Evolutionary conservation across 2,797 vertebrate genomes (phyloP), one percentile per base, ranked within the genome.

Genomic region (Pangasius krempfi): DNA sequence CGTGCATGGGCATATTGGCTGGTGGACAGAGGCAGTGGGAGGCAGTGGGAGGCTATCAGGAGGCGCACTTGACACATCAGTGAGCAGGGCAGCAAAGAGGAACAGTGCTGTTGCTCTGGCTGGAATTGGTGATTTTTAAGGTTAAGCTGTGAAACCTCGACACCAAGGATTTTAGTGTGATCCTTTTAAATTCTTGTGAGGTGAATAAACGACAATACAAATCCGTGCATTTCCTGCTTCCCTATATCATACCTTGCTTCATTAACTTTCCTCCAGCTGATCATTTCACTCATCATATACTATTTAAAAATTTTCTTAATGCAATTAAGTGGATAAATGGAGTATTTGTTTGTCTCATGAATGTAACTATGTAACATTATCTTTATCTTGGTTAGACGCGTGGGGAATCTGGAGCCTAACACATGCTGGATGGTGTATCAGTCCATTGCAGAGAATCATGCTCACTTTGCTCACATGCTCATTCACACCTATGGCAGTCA

Each of bases 1-100:
- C 93, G 87, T 66, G 91, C 89, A 89, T 44, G 50, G 84, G 62
- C 78, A 87, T 92, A 86, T 92, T 80, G 85, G 92, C 89, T 92
- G 89, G 91, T 89, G 91, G 89, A 85, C 78, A 73, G 87, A 91
- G 84, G 64, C 72, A 58, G 89, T 84, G 10, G 70, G 64, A 83
- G 72, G 81, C 66, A 60, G 90, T 85, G 14, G 72, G 66, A 84
- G 79, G 82, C 80, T 91, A 68, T 89, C 62, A 33, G 56, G 82
- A 56, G 37, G 54, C 30, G 14, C 52, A 66, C 66, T 88, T 64
- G 85, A 81, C 73, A 85, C 88, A 87, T 89, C 78, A 75, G 85
- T 84, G 78, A 88, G 79, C 86, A 89, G 54, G 33, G 47, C 64
- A 70, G 88, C 86, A 75, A 86, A 86, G 58, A 70, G 88, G 86